Percentiles rank a stretch among this genome's conserved stretches.
Conservation (phyloP, 92 coral and sea anemone genomes). For the Montipora capitata region DNA sequence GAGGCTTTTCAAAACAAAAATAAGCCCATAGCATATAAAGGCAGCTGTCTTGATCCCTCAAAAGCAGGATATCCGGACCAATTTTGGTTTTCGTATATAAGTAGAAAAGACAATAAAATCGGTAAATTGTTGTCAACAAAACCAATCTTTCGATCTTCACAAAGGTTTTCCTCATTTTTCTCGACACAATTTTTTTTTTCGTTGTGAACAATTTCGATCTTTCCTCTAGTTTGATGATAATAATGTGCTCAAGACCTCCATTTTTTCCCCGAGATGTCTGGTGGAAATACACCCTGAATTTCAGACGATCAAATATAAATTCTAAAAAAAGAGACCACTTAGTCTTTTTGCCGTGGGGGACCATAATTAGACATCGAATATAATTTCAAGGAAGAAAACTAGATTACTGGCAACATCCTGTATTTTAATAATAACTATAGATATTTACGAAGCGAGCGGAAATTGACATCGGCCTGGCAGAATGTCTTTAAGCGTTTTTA, state of each 20-base stretch:
- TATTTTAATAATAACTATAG: slow-evolving; percentile 78
- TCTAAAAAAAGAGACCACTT: slow-evolving; percentile 32
- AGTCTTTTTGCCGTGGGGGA: slow-evolving; percentile 68
- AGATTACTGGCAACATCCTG: slow-evolving; percentile 90
- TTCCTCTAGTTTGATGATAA: neutral
- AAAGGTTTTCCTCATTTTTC: slow-evolving; percentile 56
- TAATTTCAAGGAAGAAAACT: slow-evolving; percentile 84
- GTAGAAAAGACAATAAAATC: slow-evolving; percentile 81
- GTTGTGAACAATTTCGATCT: slow-evolving; percentile 26
- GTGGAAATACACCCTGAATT: neutral
- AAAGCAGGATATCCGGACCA: slow-evolving; percentile 89
- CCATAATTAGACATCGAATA: slow-evolving; percentile 83
- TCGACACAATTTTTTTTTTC: slow-evolving; percentile 27
- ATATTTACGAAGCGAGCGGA: slow-evolving; percentile 77
- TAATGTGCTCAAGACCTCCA: too few species aligned
- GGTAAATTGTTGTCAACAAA: slow-evolving; percentile 68
- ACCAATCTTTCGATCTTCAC: slow-evolving; percentile 81
- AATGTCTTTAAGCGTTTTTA: slow-evolving; percentile 84
- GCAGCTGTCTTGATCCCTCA: slow-evolving; percentile 85
- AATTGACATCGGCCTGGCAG: slow-evolving; percentile 76
- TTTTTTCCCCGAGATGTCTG: neutral
- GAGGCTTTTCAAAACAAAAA: slow-evolving; percentile 92
- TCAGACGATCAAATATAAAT: slow-evolving; percentile 13
- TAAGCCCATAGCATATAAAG: slow-evolving; percentile 82
- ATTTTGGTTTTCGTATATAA: slow-evolving; percentile 80